Base-by-base conservation (phyloP, 2,797 vertebrate species). In the Clarias platycephalus region DNA sequence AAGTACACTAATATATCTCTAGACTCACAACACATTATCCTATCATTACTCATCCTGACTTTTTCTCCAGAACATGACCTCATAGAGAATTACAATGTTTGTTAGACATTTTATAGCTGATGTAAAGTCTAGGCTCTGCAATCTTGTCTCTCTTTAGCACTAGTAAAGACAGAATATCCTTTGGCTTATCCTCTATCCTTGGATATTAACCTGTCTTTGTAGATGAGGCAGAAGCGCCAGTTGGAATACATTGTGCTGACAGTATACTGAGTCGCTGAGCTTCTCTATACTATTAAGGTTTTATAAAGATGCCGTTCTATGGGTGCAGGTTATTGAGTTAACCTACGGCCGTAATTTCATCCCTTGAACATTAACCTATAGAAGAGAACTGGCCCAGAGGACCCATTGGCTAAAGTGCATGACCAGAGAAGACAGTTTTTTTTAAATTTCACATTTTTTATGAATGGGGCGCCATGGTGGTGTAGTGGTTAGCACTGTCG, bases 181-280 rank as follows among this genome's bases (percentile, higher is more conserved):
- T 80, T 86, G 84, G 83, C 84, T 70, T 62, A 8, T 28, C 64
- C 37, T 63, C 44, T 71, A 79, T 81, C 66, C 49, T 53, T 26
- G 24, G 87, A 89, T 88, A 90, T 91, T 91, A 92, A 88, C 72
- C 18, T 81, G 87, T 90, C 90, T 90, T 75, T 89, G 89, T 1
- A 55, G 82, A 3, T 79, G 70, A 77, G 20, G 79, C 79, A 80
- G 12, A 80, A 78, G 60, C 82, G 85, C 85, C 86, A 92, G 90
- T 88, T 90, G 90, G 91, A 93, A 91, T 92, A 91, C 88, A 93
- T 90, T 90, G 82, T 92, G 93, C 93, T 93, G 93, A 93, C 88
- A 28, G 74, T 63, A 70, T 55, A 49, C 34, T 22, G 12, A 75
- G 62, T 22, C n/a, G 34, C 74, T 77, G 34, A 68, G 63, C 18